phyloP scores from a whole-genome alignment of 2,888 invertebrate genomes.

The Furcula furcula region DNA sequence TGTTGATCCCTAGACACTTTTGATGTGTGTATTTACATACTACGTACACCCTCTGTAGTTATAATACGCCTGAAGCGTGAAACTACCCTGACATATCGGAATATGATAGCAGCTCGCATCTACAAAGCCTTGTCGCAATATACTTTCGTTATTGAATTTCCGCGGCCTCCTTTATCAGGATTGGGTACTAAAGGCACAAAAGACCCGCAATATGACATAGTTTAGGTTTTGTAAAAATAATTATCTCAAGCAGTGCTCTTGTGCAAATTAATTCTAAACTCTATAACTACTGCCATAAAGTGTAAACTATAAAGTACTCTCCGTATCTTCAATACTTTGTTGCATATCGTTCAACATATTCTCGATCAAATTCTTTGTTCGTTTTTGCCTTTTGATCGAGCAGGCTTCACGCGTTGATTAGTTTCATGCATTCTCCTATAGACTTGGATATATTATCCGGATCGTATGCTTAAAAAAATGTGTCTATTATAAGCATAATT shows the following conservation, averaged over 20 bases:
- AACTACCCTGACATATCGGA: neutral
- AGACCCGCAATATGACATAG: neutral
- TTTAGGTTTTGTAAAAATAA: too few species aligned
- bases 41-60: neutral
- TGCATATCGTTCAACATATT: neutral
- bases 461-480: too few species aligned
- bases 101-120: neutral
- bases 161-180: neutral
- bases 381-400: neutral
- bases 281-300: too few species aligned
- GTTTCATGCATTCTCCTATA: neutral
- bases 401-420: neutral
- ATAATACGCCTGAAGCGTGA: neutral
- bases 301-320: too few species aligned
- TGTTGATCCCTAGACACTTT: too few species aligned
- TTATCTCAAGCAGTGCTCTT: too few species aligned
- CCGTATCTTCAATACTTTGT: neutral
- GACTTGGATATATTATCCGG: too few species aligned
- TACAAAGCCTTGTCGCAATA: neutral
- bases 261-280: neutral
- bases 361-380: neutral
- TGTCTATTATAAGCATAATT: too few species aligned
- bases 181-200: neutral
- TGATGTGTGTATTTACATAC: too few species aligned
- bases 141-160: slow-evolving; percentile 1